phyloP scores from a whole-genome alignment of 2,113 vertebrate species.

The Microcebus lehilahytsara region DNA sequence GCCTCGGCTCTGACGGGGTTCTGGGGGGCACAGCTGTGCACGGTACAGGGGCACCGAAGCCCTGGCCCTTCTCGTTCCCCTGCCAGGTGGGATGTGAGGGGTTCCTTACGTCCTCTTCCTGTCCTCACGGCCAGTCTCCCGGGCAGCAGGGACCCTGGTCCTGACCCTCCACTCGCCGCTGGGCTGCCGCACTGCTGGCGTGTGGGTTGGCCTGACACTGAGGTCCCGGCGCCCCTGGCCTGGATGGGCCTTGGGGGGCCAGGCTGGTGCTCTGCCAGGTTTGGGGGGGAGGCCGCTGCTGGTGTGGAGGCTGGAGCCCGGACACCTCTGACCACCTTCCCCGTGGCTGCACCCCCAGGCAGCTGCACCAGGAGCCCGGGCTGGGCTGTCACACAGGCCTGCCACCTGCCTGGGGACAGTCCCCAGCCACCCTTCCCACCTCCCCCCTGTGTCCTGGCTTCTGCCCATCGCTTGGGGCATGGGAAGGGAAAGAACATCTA shows the following conservation, averaged over 20 bases:
- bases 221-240: background rate
- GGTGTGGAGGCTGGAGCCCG: background rate
- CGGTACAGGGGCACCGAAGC: background rate
- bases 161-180: background rate
- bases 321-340: background rate
- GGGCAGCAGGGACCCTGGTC: background rate
- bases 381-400: background rate
- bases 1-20: rapidly evolving
- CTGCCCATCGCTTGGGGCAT: background rate
- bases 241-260: background rate
- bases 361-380: background rate
- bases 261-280: background rate
- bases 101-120: background rate
- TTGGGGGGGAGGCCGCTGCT: background rate
- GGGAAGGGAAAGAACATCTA: background rate
- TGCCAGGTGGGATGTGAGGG: too few species aligned
- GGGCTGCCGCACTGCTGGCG: background rate
- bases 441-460: background rate
- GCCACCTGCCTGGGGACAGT: background rate
- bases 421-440: background rate
- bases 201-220: background rate
- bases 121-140: background rate
- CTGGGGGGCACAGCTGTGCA: background rate
- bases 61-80: rapidly evolving
- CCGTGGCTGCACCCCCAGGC: rapidly evolving